Conservation (phyloP, 2,888 invertebrate species). For the Drosophila vallismaia region DNA sequence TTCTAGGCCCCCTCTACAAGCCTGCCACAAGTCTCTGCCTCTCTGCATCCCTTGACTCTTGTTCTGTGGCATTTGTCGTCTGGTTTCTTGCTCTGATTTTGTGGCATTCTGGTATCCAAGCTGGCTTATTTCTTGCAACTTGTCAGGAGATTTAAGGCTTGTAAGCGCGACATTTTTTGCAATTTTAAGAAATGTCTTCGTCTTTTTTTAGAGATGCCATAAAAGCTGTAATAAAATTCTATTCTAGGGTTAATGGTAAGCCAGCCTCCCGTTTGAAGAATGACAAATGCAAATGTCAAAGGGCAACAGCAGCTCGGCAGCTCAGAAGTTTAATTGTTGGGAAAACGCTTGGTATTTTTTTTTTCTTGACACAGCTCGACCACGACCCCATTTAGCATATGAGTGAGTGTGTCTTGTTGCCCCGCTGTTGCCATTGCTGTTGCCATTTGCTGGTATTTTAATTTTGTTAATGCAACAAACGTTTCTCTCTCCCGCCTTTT, state of each 20-base stretch:
- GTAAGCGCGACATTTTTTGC: neutral
- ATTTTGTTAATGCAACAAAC: slow-evolving; percentile 73
- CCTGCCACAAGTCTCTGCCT: neutral
- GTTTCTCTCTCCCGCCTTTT: slow-evolving; percentile 37
- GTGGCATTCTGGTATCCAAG: slow-evolving; percentile 3
- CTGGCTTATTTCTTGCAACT: slow-evolving; percentile 32
- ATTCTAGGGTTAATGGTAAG: slow-evolving; percentile 26
- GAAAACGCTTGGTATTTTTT: slow-evolving; percentile 43
- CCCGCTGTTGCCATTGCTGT: slow-evolving; percentile 9
- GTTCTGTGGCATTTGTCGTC: slow-evolving; percentile 54
- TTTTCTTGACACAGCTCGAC: slow-evolving; percentile 45
- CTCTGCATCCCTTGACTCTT: slow-evolving; percentile 46
- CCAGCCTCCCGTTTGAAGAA: slow-evolving; percentile 3
- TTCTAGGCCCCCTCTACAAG: neutral
- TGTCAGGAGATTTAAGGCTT: slow-evolving; percentile 19
- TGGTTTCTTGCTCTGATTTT: slow-evolving; percentile 29
- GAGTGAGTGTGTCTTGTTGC: neutral
- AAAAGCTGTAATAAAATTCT: slow-evolving; percentile 24
- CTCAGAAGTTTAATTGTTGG: slow-evolving; percentile 64
- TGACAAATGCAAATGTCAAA: slow-evolving; percentile 56
- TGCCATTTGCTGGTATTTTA: slow-evolving; percentile 44
- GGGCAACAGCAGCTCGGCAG: slow-evolving; percentile 23
- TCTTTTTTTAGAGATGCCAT: slow-evolving; percentile 39
- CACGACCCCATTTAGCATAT: slow-evolving; percentile 27
- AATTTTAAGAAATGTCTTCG: slow-evolving; percentile 41